Evolutionary conservation across 2,113 vertebrate species (phyloP).

Genomic region (Mohoua ochrocephala): DNA sequence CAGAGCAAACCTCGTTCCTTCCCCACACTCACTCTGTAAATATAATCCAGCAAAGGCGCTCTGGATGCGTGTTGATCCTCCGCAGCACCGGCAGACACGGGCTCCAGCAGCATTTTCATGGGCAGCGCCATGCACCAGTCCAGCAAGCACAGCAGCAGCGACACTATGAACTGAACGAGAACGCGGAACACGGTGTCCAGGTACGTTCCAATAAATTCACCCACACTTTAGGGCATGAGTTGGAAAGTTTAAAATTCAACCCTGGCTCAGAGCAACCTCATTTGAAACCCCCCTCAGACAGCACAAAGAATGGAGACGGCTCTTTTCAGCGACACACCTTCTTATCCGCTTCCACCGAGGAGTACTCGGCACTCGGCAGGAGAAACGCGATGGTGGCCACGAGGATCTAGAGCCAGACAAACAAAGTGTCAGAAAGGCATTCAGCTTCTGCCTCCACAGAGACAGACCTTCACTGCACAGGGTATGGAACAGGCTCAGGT

Average conservation of each 20-base stretch:
- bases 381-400: constrained; percentile 97
- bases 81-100: constrained; percentile 77
- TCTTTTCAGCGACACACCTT: constrained; percentile 76
- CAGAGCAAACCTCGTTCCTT: background rate
- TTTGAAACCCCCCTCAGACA: background rate
- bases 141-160: constrained; percentile 90
- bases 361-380: constrained; percentile 91
- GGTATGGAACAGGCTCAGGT: background rate
- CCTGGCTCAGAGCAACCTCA: background rate
- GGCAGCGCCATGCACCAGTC: constrained; percentile 98
- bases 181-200: rapidly evolving
- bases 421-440: background rate
- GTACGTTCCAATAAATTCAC: background rate
- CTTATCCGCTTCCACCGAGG: constrained; percentile 91
- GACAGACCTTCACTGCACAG: background rate
- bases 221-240: background rate
- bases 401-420: constrained; percentile 82
- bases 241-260: background rate
- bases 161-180: constrained; percentile 87
- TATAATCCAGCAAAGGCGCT: constrained; percentile 90
- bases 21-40: constrained; percentile 88
- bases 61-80: constrained; percentile 79
- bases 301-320: background rate
- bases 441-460: background rate
- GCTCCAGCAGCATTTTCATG: constrained; percentile 85